Conservation (phyloP, 1,140 invertebrate genomes). For the Dolichoris vasculosae region DNA sequence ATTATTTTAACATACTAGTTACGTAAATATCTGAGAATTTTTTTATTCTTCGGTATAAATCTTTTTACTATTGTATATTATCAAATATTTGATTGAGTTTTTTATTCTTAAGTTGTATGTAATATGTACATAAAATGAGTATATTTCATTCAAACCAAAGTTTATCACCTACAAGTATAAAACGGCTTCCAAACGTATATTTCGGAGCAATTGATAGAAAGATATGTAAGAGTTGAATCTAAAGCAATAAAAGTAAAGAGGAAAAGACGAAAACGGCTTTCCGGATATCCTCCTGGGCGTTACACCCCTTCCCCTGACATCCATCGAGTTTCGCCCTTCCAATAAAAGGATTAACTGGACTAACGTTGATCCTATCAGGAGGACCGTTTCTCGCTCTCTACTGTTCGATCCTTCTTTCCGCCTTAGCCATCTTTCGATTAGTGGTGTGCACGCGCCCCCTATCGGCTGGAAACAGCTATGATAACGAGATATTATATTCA, state of each 20-base stretch:
- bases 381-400: conserved; percentile 47
- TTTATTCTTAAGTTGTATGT: too few species aligned
- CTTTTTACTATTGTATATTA: too few species aligned
- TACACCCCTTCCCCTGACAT: background rate
- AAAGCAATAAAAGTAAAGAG: conserved; percentile 22
- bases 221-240: background rate
- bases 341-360: conserved; percentile 73
- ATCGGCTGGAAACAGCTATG: conserved; percentile 42
- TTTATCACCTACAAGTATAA: background rate
- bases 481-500: conserved; percentile 67
- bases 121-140: too few species aligned
- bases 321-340: conserved; percentile 65
- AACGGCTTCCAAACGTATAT: conserved; percentile 55
- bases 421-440: conserved; percentile 55
- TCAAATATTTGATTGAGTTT: too few species aligned
- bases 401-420: conserved; percentile 44
- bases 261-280: background rate
- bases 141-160: background rate
- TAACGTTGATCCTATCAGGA: conserved; percentile 72
- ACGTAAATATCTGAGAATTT: too few species aligned
- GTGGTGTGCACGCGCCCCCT: conserved; percentile 48
- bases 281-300: conserved; percentile 8
- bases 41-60: too few species aligned
- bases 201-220: conserved; percentile 62
- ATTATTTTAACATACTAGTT: too few species aligned